Percentiles rank a stretch among this genome's conserved stretches.
Conservation (phyloP, 2,113 vertebrate species). For the Calyptomena viridis region DNA sequence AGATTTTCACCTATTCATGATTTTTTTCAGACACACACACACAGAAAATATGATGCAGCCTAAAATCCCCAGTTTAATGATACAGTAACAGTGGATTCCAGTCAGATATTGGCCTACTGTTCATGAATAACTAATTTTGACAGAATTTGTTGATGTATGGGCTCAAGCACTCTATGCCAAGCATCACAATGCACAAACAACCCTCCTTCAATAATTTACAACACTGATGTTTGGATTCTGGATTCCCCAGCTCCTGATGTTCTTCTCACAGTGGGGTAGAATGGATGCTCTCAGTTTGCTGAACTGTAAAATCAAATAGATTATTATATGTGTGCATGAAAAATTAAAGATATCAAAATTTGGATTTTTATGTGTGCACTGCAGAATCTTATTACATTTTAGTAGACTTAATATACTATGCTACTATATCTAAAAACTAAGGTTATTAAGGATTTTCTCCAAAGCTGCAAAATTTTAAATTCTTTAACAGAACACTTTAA, state of each 20-base stretch:
- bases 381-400: neutral
- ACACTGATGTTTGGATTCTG: neutral
- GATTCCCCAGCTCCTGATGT: neutral
- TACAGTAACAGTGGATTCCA: neutral
- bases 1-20: neutral
- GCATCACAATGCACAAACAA: neutral
- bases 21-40: neutral
- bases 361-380: neutral
- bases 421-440: neutral
- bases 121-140: slow-evolving; percentile 12
- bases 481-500: neutral
- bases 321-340: neutral
- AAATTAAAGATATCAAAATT: neutral
- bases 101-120: neutral
- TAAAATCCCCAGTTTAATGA: neutral
- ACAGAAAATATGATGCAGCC: neutral
- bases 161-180: neutral
- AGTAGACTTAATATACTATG: neutral
- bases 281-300: neutral
- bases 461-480: neutral
- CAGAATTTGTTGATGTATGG: neutral
- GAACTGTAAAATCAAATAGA: neutral
- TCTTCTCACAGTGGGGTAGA: neutral
- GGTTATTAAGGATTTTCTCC: neutral
- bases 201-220: neutral